Percentiles rank a stretch among this genome's conserved stretches.
These are phyloP conservation scores for Lucilia sericata DNA, from an alignment of 1,140 invertebrate genomes.

Conservation along the genomic window DNA sequence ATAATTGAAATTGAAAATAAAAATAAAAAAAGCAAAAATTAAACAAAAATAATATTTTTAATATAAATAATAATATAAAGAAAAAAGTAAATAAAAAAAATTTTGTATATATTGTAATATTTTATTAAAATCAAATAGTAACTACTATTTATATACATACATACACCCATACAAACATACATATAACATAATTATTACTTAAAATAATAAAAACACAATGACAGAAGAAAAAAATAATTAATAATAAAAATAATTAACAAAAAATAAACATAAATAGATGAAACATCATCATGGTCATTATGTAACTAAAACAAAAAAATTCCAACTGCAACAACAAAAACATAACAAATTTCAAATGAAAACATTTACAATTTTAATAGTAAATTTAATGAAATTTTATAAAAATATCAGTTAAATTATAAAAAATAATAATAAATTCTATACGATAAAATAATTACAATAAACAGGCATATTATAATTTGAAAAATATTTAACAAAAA, in stretches of 20 bases:
- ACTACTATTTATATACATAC: constrained; percentile 7
- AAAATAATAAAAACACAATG: background rate
- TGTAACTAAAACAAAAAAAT: too few species aligned
- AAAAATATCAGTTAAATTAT: too few species aligned
- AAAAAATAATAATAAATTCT: too few species aligned
- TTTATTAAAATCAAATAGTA: constrained; percentile 1
- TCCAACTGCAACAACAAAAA: too few species aligned
- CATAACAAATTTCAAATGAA: too few species aligned
- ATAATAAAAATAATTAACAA: background rate
- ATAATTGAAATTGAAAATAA: constrained; percentile 24
- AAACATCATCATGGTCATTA: background rate
- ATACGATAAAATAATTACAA: too few species aligned
- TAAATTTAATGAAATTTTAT: too few species aligned
- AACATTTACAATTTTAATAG: too few species aligned
- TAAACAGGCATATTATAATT: too few species aligned
- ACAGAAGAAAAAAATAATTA: background rate
- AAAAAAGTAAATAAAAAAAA: background rate
- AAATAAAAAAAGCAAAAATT: background rate
- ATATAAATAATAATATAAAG: background rate
- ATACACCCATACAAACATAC: background rate
- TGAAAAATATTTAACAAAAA: too few species aligned
- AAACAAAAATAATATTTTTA: background rate
- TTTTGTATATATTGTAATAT: constrained; percentile 25
- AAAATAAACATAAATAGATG: background rate
- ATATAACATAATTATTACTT: constrained; percentile 5